phyloP scores from a whole-genome alignment of 2,888 invertebrate species.

The Abrostola tripartita region DNA sequence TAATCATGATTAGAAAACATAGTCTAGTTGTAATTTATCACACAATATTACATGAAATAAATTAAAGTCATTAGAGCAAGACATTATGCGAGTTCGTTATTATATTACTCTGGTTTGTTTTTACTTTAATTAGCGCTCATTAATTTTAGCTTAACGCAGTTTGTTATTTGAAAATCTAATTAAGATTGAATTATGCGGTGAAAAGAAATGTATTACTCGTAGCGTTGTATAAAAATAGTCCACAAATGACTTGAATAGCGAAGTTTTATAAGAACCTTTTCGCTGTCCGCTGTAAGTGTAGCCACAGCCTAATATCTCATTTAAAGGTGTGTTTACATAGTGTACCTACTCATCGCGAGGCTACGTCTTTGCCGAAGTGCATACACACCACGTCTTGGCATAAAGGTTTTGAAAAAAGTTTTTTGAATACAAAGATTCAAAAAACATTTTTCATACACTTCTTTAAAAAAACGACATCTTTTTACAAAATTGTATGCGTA shows the following conservation, averaged over 20 bases:
- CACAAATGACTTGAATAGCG: background rate
- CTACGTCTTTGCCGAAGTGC: slow-evolving; percentile 74
- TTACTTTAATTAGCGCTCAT: slow-evolving; percentile 58
- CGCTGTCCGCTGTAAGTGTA: slow-evolving; percentile 46
- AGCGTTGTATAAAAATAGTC: slow-evolving; percentile 20
- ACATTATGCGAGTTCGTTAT: slow-evolving; percentile 47
- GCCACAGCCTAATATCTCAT: slow-evolving; percentile 68
- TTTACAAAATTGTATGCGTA: slow-evolving; percentile 52
- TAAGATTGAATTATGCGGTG: slow-evolving; percentile 49
- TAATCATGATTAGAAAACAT: slow-evolving; percentile 41
- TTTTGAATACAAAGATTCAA: slow-evolving; percentile 54
- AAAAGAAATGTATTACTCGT: slow-evolving; percentile 38
- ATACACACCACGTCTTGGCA: slow-evolving; percentile 70
- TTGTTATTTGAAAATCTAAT: slow-evolving; percentile 56
- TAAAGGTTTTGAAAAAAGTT: slow-evolving; percentile 66
- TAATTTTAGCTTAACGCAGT: slow-evolving; percentile 55
- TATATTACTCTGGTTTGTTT: slow-evolving; percentile 52
- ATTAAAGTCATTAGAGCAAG: slow-evolving; percentile 50
- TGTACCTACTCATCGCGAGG: slow-evolving; percentile 69
- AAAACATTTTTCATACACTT: slow-evolving; percentile 20
- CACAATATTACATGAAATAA: slow-evolving; percentile 51
- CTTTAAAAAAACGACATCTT: slow-evolving; percentile 52
- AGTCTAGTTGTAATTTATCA: slow-evolving; percentile 41
- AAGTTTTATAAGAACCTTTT: background rate
- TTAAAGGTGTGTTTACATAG: slow-evolving; percentile 80